phyloP scores from a whole-genome alignment of 1,140 invertebrate species.

The Drosophila trapezifrons region DNA sequence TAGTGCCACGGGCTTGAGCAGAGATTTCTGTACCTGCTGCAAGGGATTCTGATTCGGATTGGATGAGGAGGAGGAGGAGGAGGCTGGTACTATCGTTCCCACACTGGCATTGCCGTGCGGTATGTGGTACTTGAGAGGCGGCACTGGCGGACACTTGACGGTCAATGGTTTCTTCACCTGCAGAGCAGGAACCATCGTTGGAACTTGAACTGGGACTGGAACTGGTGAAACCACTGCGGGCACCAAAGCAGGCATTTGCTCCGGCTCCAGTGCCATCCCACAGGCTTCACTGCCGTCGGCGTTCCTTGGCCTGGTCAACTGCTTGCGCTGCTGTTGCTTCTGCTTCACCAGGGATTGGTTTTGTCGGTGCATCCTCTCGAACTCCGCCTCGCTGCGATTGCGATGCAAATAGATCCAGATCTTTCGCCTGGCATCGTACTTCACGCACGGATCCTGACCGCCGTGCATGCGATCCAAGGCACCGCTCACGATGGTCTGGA shows the following conservation, averaged over 20 bases:
- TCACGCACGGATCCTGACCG: constrained; percentile 94
- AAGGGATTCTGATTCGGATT: constrained; percentile 8
- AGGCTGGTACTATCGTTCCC: constrained; percentile 9
- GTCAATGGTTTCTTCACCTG: constrained; percentile 56
- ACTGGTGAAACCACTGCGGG: constrained; percentile 62
- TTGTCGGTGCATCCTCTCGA: constrained; percentile 87
- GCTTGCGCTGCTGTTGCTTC: constrained; percentile 72
- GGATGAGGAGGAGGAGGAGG: constrained; percentile 8
- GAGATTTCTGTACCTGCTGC: constrained; percentile 64
- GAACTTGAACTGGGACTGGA: constrained; percentile 14
- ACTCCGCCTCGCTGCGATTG: constrained; percentile 90
- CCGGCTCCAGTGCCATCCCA: constrained; percentile 1
- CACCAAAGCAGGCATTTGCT: constrained; percentile 41
- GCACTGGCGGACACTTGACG: constrained; percentile 72
- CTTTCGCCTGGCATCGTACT: constrained; percentile 94
- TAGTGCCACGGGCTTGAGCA: constrained; percentile 61
- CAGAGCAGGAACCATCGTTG: neutral
- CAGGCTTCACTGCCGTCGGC: constrained; percentile 14
- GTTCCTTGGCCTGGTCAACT: constrained; percentile 60
- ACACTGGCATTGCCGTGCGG: constrained; percentile 39
- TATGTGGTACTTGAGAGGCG: constrained; percentile 76
- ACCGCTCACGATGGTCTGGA: constrained; percentile 94
- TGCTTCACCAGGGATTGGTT: constrained; percentile 74
- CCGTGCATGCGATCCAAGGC: constrained; percentile 95
- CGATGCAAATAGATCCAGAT: constrained; percentile 96